phyloP scores from a whole-genome alignment of 2,797 vertebrate genomes.

The Nasua narica region DNA sequence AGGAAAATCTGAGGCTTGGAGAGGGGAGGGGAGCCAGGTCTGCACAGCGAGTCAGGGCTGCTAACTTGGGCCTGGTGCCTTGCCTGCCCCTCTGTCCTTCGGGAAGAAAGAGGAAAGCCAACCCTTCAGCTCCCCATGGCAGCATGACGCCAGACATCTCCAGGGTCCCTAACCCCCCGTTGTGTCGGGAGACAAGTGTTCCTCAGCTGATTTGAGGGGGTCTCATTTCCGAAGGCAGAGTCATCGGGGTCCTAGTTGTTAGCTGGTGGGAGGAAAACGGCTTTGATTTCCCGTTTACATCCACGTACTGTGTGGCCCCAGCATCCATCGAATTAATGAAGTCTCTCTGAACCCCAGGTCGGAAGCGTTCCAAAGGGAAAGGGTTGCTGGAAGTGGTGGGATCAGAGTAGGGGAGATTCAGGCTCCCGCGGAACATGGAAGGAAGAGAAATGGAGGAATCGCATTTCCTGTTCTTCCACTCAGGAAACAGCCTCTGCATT shows the following conservation, averaged over 20 bases:
- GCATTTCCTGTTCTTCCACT: not conserved
- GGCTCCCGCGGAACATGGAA: not conserved
- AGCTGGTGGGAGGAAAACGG: not conserved
- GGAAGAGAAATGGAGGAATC: not conserved
- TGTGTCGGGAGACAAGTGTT: not conserved
- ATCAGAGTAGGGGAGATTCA: not conserved
- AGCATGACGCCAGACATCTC: not conserved
- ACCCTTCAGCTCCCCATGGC: not conserved
- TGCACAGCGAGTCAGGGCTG: not conserved
- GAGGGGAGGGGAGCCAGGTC: not conserved
- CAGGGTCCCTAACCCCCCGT: accelerated
- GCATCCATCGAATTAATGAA: not conserved
- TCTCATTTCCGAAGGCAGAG: not conserved
- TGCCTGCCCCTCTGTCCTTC: not conserved
- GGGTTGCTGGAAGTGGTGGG: not conserved
- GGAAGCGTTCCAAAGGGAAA: not conserved
- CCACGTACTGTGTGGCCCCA: not conserved
- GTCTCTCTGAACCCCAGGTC: not conserved
- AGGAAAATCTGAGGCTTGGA: not conserved
- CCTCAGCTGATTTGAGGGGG: not conserved
- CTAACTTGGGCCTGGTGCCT: not conserved
- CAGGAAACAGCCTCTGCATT: not conserved
- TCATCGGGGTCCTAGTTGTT: not conserved
- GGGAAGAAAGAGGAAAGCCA: not conserved
- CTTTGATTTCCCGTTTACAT: not conserved